Conservation (phyloP, 2,113 vertebrate species). For the Ornithorhynchus anatinus region DNA sequence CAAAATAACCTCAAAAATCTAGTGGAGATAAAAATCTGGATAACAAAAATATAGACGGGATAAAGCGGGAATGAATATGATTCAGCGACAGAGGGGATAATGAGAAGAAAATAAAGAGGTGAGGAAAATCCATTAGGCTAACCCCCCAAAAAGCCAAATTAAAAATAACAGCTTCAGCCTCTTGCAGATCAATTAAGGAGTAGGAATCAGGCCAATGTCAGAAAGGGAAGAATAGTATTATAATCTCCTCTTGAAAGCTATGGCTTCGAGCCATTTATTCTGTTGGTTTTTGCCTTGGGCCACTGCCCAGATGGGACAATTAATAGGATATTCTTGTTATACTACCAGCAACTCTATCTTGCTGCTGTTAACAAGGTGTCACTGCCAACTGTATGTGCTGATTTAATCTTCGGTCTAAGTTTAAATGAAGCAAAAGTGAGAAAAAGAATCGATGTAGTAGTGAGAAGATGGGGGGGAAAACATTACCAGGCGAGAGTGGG, state of each 20-base stretch:
- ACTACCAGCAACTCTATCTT: constrained; percentile 52
- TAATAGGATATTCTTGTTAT: constrained; percentile 66
- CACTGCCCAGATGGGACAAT: constrained; percentile 67
- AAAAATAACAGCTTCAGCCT: constrained; percentile 50
- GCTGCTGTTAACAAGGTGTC: constrained; percentile 49
- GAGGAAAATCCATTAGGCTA: constrained; percentile 26
- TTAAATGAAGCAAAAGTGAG: constrained; percentile 36
- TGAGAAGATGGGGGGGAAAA: constrained; percentile 9
- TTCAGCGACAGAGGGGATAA: background rate
- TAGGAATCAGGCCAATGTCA: constrained; percentile 56
- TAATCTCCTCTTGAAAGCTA: constrained; percentile 64
- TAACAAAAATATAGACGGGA: background rate
- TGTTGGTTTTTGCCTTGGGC: constrained; percentile 67
- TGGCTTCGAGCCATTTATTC: constrained; percentile 63
- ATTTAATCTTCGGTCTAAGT: constrained; percentile 45
- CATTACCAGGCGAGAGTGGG: background rate
- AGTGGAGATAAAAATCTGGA: background rate
- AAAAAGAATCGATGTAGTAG: constrained; percentile 5
- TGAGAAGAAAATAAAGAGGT: constrained; percentile 4
- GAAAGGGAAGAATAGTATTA: constrained; percentile 52
- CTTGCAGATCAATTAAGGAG: constrained; percentile 59
- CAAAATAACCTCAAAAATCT: background rate
- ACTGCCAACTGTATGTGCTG: constrained; percentile 26
- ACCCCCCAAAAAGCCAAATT: constrained; percentile 46
- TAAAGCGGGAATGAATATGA: background rate